Percentiles rank a stretch among this genome's conserved stretches.
These are phyloP conservation scores for Habropoda laboriosa DNA, from an alignment of 1,140 invertebrate genomes.

Conservation along the genomic window DNA sequence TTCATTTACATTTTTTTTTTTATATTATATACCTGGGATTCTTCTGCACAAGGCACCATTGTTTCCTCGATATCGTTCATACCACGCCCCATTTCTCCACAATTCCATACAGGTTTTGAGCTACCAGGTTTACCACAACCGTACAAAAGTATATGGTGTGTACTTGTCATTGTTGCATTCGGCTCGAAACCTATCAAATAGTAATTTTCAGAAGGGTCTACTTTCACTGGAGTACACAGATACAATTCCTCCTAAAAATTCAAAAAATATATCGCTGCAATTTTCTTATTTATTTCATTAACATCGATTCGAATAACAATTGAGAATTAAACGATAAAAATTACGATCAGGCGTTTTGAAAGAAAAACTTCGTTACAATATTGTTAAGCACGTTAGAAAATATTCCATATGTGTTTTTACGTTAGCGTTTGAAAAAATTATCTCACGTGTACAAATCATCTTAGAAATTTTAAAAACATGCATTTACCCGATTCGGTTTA, in stretches of 20 bases:
- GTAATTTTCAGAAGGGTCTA: conserved; percentile 86
- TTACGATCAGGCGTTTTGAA: too few species aligned
- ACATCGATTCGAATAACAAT: neutral
- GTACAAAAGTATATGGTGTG: conserved; percentile 98
- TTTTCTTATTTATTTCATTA: neutral
- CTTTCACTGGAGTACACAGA: conserved; percentile 91
- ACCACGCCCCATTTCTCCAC: conserved; percentile 92
- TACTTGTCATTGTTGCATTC: conserved; percentile 93
- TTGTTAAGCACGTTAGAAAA: neutral
- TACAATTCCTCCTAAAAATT: conserved; percentile 90
- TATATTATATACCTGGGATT: conserved; percentile 84
- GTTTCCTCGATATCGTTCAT: conserved; percentile 76
- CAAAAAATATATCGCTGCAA: neutral
- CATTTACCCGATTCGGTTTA: conserved; percentile 85
- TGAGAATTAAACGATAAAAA: neutral
- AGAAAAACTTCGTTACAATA: neutral
- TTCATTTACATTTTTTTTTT: neutral
- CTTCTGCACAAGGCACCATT: conserved; percentile 87
- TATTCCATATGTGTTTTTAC: neutral
- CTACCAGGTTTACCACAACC: conserved; percentile 94
- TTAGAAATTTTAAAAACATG: neutral
- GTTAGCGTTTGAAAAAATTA: neutral
- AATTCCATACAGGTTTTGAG: conserved; percentile 92
- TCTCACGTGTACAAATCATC: neutral
- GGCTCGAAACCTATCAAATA: conserved; percentile 96